Percentiles rank a stretch among this genome's conserved stretches.
phyloP scores from a whole-genome alignment of 2,888 invertebrate species.

The Caenorhabditis sp. region DNA sequence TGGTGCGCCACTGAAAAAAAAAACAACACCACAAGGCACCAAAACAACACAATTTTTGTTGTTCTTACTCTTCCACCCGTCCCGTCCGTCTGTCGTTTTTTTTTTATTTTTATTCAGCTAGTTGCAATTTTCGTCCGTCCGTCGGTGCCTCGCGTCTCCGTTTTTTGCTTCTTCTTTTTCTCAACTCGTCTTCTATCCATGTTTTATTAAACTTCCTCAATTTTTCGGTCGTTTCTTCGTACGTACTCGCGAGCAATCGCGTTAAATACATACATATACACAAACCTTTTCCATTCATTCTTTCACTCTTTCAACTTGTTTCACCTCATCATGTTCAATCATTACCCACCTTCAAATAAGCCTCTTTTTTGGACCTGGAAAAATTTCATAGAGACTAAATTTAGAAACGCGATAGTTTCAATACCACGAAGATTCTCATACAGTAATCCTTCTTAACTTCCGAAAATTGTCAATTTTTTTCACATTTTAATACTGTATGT shows the following conservation, averaged over 20 bases:
- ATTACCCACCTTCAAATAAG: too few species aligned
- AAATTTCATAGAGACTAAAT: too few species aligned
- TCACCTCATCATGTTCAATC: background rate
- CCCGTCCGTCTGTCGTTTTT: slow-evolving; percentile 5
- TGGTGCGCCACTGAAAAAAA: background rate
- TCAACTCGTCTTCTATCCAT: slow-evolving; percentile 42
- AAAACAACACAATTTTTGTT: background rate
- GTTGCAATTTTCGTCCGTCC: background rate
- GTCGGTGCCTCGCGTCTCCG: slow-evolving; percentile 3
- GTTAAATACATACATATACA: slow-evolving; percentile 1
- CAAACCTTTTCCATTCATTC: background rate
- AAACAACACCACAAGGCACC: background rate
- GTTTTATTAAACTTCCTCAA: slow-evolving; percentile 49
- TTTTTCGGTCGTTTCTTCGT: slow-evolving; percentile 41
- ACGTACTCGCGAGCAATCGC: background rate
- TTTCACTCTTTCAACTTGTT: background rate
- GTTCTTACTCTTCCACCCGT: background rate
- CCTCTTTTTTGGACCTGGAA: too few species aligned
- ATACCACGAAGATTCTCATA: too few species aligned
- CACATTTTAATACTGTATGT: too few species aligned
- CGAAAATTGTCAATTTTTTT: too few species aligned
- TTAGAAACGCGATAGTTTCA: too few species aligned
- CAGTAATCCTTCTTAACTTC: too few species aligned
- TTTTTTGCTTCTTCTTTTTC: slow-evolving; percentile 23
- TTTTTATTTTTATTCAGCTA: background rate